phyloP scores from a whole-genome alignment of 2,888 invertebrate species.

The Neuroscelio doddi region DNA sequence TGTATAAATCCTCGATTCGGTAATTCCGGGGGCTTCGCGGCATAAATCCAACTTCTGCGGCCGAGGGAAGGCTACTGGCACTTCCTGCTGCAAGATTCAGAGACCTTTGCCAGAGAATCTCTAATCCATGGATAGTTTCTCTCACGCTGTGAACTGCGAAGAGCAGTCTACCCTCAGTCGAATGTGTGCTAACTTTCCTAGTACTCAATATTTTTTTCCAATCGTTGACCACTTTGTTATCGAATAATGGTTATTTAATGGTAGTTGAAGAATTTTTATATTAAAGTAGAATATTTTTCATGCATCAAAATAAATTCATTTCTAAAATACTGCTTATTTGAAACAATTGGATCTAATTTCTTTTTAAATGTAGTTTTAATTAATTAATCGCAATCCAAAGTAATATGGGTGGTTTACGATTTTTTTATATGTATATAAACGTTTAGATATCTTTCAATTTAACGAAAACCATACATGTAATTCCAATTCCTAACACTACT shows the following conservation, averaged over 20 bases:
- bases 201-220: slow-evolving; percentile 54
- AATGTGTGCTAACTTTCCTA: slow-evolving; percentile 48
- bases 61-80: slow-evolving; percentile 57
- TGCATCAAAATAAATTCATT: too few relatives aligned
- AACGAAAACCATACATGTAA: too few relatives aligned
- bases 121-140: slow-evolving; percentile 64
- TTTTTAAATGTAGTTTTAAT: too few relatives aligned
- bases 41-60: slow-evolving; percentile 69
- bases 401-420: too few relatives aligned
- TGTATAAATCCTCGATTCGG: slow-evolving; percentile 67
- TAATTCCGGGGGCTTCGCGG: slow-evolving; percentile 65
- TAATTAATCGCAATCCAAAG: too few relatives aligned
- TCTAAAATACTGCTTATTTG: too few relatives aligned
- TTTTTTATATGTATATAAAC: too few relatives aligned
- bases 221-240: slow-evolving; percentile 45
- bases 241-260: slow-evolving; percentile 47
- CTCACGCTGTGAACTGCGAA: slow-evolving; percentile 25
- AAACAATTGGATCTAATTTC: too few relatives aligned
- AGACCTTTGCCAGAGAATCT: slow-evolving; percentile 67
- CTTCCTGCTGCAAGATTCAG: slow-evolving; percentile 66
- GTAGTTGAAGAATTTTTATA: too few relatives aligned
- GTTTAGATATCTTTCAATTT: too few relatives aligned
- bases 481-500: too few relatives aligned
- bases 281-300: too few relatives aligned
- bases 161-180: slow-evolving; percentile 44